Percentiles rank a stretch among this genome's conserved stretches.
These are phyloP conservation scores for Blastomussa wellsi DNA, from an alignment of 92 coral and sea anemone genomes.

Conservation along the genomic window DNA sequence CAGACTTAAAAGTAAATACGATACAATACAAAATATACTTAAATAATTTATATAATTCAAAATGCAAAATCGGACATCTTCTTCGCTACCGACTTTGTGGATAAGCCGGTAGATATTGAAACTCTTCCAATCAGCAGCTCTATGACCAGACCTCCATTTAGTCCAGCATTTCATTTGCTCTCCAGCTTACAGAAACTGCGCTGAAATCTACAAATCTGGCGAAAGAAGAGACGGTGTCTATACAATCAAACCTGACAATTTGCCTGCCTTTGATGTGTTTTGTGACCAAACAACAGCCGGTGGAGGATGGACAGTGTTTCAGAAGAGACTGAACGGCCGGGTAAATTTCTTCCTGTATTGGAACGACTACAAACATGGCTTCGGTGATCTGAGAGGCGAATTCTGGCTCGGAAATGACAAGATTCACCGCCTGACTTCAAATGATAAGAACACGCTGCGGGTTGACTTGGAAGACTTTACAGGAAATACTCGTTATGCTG, in stretches of 20 bases:
- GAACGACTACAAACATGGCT: conserved; percentile 58
- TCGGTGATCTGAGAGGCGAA: conserved; percentile 58
- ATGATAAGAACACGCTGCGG: conserved; percentile 37
- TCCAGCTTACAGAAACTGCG: conserved; percentile 47
- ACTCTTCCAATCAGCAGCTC: not conserved
- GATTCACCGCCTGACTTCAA: conserved; percentile 49
- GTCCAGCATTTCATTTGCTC: not conserved
- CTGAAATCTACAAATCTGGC: conserved; percentile 49
- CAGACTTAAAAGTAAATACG: too few relatives aligned
- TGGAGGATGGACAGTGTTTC: conserved; percentile 78
- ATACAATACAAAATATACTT: too few relatives aligned
- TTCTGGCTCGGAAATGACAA: conserved; percentile 70
- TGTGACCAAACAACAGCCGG: conserved; percentile 71
- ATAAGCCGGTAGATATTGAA: too few relatives aligned
- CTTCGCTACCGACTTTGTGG: too few relatives aligned
- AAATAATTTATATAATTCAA: too few relatives aligned
- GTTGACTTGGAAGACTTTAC: conserved; percentile 66
- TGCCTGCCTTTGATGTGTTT: conserved; percentile 47
- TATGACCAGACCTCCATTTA: not conserved
- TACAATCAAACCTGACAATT: conserved; percentile 56
- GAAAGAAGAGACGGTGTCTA: conserved; percentile 50
- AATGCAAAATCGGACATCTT: too few relatives aligned
- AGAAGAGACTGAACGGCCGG: conserved; percentile 40
- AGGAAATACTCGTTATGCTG: conserved; percentile 58
- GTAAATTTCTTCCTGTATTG: conserved; percentile 12